Base-by-base conservation (phyloP, 2,888 invertebrate species). In the Deilephila porcellus region DNA sequence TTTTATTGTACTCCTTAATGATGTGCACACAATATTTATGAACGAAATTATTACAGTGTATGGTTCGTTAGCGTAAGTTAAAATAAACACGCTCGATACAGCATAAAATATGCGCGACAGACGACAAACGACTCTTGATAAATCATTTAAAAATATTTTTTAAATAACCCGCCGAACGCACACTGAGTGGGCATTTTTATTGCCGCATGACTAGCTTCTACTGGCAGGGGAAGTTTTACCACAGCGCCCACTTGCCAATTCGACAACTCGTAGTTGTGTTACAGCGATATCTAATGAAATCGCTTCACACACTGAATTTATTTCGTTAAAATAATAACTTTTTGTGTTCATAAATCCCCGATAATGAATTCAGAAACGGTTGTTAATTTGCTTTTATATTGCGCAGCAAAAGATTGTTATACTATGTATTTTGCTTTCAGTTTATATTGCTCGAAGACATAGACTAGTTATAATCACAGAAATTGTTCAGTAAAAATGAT, bases 251-350 rank as follows among this genome's bases (percentile, higher is more conserved):
- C n/a, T 20, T 67, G 25, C 67, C 45, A 67, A 67, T 67, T 67
- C 25, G 45, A 52, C 25, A 67, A 67, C 67, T 67, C 67, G n/a
- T n/a, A 67, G 67, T 67, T 37, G 17, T 67, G 45, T 52, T 67
- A 67, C 52, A 45, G 45, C 17, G 19, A 62, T 29, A 32, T 64
- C 64, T 37, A 37, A 64, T 37, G 29, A 29, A 60, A 60, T 5
- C 29, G 29, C 60, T 60, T 32, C 29, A 60, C 60, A 29, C 29
- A 29, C 60, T 29, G 29, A 37, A 45, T 8, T 32, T 64, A 37
- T 64, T 64, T 37, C 64, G n/a, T 20, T 37, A 37, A 37, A 37
- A 32, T 5, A n/a, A 8, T 37, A n/a, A n/a, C 19, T 45, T 64
- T 34, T 63, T 45, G 11, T 37, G 45, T 45, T 45, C 1, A 45